Percentiles rank a stretch among this genome's conserved stretches.
phyloP scores from a whole-genome alignment of 2,113 vertebrate genomes.

The Tychaedon coryphoeus region DNA sequence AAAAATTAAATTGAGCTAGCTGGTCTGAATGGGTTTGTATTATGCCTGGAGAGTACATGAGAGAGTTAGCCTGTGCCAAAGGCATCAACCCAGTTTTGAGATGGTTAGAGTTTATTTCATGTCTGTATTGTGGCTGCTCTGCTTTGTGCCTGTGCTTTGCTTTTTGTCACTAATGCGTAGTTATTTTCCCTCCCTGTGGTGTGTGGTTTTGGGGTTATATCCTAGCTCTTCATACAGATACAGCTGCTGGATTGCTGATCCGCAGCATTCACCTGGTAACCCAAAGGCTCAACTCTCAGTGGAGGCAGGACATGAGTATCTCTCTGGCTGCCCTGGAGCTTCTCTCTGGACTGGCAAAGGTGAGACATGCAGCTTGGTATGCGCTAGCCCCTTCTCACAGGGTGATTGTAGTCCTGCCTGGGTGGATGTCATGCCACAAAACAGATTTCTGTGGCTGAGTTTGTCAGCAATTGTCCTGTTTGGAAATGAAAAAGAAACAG shows the following conservation, averaged over 20 bases:
- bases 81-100: neutral
- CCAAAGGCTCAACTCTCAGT: slow-evolving; percentile 92
- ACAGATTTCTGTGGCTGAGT: neutral
- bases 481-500: neutral
- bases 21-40: neutral
- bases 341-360: slow-evolving; percentile 93
- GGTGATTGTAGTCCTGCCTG: neutral
- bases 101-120: slow-evolving; percentile 16
- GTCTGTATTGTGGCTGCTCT: slow-evolving; percentile 75
- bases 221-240: slow-evolving; percentile 98
- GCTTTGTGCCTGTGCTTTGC: slow-evolving; percentile 77
- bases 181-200: slow-evolving; percentile 88
- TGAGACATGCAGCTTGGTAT: slow-evolving; percentile 56
- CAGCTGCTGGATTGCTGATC: slow-evolving; percentile 91
- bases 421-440: neutral
- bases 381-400: neutral
- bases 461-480: neutral
- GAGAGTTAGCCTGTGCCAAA: neutral
- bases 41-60: neutral
- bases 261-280: slow-evolving; percentile 96
- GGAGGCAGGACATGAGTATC: slow-evolving; percentile 95
- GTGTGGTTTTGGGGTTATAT: slow-evolving; percentile 89
- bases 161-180: slow-evolving; percentile 82
- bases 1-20: neutral
- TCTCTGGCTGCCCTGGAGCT: slow-evolving; percentile 93